Conservation (phyloP, 2,113 vertebrate genomes). For the Microcebus tavaratra region DNA sequence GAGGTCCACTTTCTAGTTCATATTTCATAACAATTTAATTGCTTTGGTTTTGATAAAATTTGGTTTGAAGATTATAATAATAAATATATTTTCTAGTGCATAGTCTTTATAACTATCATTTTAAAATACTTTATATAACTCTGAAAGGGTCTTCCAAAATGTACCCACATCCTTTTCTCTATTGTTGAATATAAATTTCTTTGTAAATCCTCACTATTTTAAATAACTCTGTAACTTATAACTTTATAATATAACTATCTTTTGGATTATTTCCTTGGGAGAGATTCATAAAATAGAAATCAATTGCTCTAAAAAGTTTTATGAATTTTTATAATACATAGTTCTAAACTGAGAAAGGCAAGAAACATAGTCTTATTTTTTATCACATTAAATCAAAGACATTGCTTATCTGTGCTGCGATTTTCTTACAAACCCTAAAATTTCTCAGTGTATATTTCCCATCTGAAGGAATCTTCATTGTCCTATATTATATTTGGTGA, state of each 20-base stretch:
- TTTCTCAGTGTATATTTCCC: background rate
- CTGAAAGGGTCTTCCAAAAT: background rate
- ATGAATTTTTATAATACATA: background rate
- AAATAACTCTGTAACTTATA: background rate
- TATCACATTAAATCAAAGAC: background rate
- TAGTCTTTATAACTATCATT: background rate
- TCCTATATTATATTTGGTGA: background rate
- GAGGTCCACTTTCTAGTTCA: background rate
- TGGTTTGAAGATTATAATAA: background rate
- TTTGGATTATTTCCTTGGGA: conserved; percentile 20
- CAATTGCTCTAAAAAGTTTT: background rate
- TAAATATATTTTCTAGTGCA: background rate
- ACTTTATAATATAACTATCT: background rate
- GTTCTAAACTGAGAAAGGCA: background rate
- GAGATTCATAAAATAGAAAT: background rate
- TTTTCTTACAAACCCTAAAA: background rate
- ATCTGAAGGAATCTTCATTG: background rate
- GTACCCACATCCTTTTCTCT: background rate
- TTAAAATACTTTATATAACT: background rate
- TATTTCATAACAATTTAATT: background rate
- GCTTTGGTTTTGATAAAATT: background rate
- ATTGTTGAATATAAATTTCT: background rate
- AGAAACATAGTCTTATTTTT: background rate
- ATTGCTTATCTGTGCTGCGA: background rate
- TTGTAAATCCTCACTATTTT: background rate